Evolutionary conservation across 2,113 vertebrate genomes (phyloP).

Genomic region (Jaculus jaculus): DNA sequence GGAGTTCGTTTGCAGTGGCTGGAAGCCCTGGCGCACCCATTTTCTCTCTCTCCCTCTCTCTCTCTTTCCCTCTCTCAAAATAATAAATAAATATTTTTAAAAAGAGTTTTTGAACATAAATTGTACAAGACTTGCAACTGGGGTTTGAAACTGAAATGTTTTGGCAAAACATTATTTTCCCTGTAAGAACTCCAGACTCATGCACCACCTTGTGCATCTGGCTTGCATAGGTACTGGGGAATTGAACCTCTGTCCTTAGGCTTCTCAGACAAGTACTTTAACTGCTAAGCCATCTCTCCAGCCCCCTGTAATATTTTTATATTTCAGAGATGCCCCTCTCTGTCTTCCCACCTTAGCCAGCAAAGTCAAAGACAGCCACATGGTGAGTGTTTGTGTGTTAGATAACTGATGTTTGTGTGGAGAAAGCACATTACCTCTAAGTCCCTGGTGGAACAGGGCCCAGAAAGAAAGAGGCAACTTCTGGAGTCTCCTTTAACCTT

Average conservation of each 20-base stretch:
- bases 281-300: too few relatives aligned
- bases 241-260: too few relatives aligned
- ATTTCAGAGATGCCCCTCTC: background rate
- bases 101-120: background rate
- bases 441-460: slow-evolving; percentile 13
- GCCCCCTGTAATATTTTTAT: background rate
- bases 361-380: background rate
- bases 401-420: slow-evolving; percentile 11
- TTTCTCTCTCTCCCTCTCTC: too few relatives aligned
- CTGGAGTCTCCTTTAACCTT: slow-evolving; percentile 36
- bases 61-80: too few relatives aligned
- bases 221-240: too few relatives aligned
- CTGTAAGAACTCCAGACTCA: too few relatives aligned
- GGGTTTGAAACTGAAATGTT: background rate
- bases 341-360: background rate
- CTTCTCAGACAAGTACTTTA: too few relatives aligned
- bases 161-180: background rate
- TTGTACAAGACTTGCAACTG: background rate
- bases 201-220: too few relatives aligned
- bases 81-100: too few relatives aligned
- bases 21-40: too few relatives aligned
- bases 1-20: too few relatives aligned
- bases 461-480: slow-evolving; percentile 32
- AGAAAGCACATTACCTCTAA: slow-evolving; percentile 16
- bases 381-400: background rate